phyloP scores from a whole-genome alignment of 2,888 invertebrate genomes.

The Clitarchus hookeri region DNA sequence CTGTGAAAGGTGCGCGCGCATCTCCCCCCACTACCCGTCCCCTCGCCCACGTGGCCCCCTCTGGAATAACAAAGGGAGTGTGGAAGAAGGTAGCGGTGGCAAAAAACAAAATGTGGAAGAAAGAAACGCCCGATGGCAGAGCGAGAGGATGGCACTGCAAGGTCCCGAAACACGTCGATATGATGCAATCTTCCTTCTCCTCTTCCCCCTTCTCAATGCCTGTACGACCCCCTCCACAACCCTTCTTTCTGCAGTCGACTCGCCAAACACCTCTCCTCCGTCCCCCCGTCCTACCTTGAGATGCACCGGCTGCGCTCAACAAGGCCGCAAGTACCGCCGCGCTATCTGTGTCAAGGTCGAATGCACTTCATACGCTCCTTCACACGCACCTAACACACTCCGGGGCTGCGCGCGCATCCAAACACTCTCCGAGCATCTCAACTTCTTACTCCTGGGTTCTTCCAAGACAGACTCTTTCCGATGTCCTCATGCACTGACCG shows the following conservation, averaged over 20 bases:
- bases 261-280: background rate
- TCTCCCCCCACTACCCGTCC: no score
- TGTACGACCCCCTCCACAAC: no score
- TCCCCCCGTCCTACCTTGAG: background rate
- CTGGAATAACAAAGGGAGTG: background rate
- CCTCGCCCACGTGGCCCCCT: background rate
- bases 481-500: no score
- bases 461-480: no score
- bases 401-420: no score
- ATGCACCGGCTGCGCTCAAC: background rate
- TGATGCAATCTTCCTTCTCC: background rate
- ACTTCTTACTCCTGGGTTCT: no score
- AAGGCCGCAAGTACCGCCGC: background rate
- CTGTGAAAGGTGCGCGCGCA: no score
- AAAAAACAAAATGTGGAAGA: background rate
- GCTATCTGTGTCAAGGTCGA: background rate
- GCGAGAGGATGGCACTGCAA: background rate
- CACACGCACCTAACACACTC: no score
- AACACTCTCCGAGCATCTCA: no score
- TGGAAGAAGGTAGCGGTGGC: background rate
- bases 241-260: no score
- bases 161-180: slow-evolving; percentile 8
- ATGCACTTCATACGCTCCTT: background rate
- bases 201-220: no score
- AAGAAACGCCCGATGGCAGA: background rate